phyloP scores from a whole-genome alignment of 2,113 vertebrate genomes.

The Numenius arquata region DNA sequence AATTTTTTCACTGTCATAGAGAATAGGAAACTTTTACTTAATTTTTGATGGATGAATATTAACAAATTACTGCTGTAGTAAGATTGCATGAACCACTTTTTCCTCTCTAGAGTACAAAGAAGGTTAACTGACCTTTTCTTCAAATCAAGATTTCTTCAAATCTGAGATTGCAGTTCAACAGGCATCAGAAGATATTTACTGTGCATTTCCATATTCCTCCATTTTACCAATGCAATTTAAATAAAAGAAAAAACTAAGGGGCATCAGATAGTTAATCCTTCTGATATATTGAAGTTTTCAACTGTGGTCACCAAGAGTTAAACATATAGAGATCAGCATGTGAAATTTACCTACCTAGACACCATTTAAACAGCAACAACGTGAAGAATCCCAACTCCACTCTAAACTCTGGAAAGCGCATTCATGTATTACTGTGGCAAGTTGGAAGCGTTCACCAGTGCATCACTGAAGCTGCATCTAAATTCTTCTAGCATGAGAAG shows the following conservation, averaged over 20 bases:
- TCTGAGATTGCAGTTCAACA: neutral
- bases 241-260: neutral
- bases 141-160: too few species aligned
- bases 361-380: neutral
- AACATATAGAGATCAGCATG: neutral
- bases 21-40: conserved; percentile 46
- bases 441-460: neutral
- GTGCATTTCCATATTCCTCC: neutral
- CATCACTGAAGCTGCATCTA: neutral
- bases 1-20: conserved; percentile 32
- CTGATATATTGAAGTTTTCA: neutral
- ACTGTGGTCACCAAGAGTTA: neutral
- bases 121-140: neutral
- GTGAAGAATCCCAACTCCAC: neutral
- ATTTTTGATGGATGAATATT: conserved; percentile 37
- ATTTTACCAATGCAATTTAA: neutral
- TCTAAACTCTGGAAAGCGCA: neutral
- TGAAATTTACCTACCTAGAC: neutral
- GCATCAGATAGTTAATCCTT: neutral
- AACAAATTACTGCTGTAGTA: neutral
- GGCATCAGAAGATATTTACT: neutral
- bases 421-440: neutral
- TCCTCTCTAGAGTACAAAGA: neutral
- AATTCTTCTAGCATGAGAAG: neutral
- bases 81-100: neutral